Evolutionary conservation across 2,113 vertebrate genomes (phyloP).

Genomic region (Dolichotis patagonum): DNA sequence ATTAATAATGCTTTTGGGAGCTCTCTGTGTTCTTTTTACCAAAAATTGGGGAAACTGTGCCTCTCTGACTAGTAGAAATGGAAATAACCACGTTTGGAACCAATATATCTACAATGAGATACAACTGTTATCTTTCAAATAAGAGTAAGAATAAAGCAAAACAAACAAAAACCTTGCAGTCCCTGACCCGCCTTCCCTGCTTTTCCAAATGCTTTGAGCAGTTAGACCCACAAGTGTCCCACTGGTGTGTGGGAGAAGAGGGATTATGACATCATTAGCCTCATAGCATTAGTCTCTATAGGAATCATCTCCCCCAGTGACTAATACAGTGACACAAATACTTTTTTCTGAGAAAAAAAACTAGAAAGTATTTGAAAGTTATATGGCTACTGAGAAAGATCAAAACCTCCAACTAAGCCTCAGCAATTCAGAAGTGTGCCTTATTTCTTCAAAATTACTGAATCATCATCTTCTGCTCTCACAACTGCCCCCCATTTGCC

Average conservation of each 20-base stretch:
- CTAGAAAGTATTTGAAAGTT: conserved; percentile 47
- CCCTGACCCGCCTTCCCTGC: background rate
- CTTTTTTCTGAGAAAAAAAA: background rate
- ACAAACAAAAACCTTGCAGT: background rate
- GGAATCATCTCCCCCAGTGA: background rate
- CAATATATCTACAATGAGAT: background rate
- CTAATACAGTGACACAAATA: background rate
- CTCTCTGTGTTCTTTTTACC: background rate
- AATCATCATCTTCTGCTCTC: background rate
- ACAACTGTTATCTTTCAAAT: background rate
- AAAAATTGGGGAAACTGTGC: background rate
- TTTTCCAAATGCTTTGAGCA: background rate
- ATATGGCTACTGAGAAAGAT: background rate
- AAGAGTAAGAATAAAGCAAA: background rate
- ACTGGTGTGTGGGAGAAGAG: background rate
- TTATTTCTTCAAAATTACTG: conserved; percentile 13
- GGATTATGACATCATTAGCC: background rate
- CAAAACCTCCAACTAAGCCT: background rate
- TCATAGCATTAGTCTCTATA: conserved; percentile 42
- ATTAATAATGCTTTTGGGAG: background rate
- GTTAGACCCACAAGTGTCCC: background rate
- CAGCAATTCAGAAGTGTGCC: background rate
- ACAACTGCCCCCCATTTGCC: background rate
- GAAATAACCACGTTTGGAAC: background rate
- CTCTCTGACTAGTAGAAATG: background rate